These are phyloP conservation scores for Arnoldichthys spilopterus DNA, from an alignment of 2,797 vertebrate genomes.

Conservation along the genomic window DNA sequence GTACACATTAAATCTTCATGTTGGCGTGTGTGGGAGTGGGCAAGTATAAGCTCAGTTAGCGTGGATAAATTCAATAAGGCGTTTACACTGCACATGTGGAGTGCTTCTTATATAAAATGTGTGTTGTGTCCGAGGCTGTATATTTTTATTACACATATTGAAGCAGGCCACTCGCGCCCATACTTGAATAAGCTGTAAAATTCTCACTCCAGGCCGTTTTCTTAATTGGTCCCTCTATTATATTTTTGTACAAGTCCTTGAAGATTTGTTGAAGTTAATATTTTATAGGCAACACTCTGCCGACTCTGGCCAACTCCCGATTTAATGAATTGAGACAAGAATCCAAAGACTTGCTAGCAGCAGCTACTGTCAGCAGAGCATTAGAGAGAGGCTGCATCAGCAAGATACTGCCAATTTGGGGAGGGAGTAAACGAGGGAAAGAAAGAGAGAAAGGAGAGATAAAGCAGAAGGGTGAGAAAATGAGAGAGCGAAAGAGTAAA, in stretches of 20 bases:
- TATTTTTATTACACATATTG: constrained; percentile 58
- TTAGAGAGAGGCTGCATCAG: constrained; percentile 53
- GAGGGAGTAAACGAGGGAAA: constrained; percentile 26
- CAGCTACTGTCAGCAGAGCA: constrained; percentile 49
- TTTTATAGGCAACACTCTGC: constrained; percentile 76
- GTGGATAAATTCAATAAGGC: constrained; percentile 65
- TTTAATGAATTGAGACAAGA: constrained; percentile 81
- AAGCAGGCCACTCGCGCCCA: constrained; percentile 58
- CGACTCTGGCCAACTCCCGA: constrained; percentile 77
- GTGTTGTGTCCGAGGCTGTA: constrained; percentile 64
- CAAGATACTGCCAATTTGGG: constrained; percentile 52
- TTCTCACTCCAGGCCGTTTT: constrained; percentile 69
- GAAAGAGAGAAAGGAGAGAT: constrained; percentile 9
- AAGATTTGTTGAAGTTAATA: constrained; percentile 85
- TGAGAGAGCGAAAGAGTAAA: constrained; percentile 9
- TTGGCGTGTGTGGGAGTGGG: constrained; percentile 40
- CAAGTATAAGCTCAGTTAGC: constrained; percentile 42
- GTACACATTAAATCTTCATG: constrained; percentile 47
- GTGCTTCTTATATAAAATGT: constrained; percentile 61
- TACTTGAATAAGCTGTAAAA: constrained; percentile 65
- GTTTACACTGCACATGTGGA: constrained; percentile 68
- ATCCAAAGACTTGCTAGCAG: constrained; percentile 66
- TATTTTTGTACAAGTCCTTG: constrained; percentile 80
- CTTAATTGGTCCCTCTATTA: constrained; percentile 84
- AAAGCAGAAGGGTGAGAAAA: not conserved